Base-by-base conservation (phyloP, 1,140 invertebrate species). In the Schlechtendalia chinensis region DNA sequence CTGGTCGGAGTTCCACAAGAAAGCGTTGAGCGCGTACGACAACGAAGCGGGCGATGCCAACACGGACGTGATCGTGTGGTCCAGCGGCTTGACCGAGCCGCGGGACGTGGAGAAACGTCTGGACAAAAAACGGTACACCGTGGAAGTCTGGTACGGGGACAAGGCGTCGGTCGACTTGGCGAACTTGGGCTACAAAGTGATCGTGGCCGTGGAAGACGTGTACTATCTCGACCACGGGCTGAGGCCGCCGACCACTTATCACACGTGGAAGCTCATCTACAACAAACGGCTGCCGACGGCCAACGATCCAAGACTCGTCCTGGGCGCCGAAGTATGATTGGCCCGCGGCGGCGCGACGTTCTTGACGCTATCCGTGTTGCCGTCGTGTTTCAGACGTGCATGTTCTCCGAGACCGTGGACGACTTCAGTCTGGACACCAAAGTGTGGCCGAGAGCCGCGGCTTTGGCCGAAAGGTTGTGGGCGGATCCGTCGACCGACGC, bases 151-250 rank as follows among this genome's bases (percentile, higher is more conserved):
- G 93, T 90, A 92, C 19, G 87, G 87, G 71, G 87, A 90, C 77
- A n/a, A 3, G n/a, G 19, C 19, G 6, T 89, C 92, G 11, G 83
- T 84, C 0, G 85, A 90, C 58, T 86, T 94, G 1, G 83, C 92
- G 1, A 84, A 87, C 3, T 86, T 89, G 47, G 92, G 92, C 8
- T 94, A 93, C 84, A 86, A 87, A 17, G 83, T 92, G 0, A 90
- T 94, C 10, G 88, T 92, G 11, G 91, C 93, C 0, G 93, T 92
- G 0, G 93, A 93, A 82, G 89, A 94, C 84, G 88, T 91, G 14
- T 93, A 92, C 91, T 94, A 94, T 84, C 85, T 95, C 67, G 93
- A 95, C 85, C 93, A 94, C 83, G 93, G 93, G 0, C 93, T 93
- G 85, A 93, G 91, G 90, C 91, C 92, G 6, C 86, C 77, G 5